phyloP scores from a whole-genome alignment of 2,113 vertebrate species.

The Glareola pratincola region DNA sequence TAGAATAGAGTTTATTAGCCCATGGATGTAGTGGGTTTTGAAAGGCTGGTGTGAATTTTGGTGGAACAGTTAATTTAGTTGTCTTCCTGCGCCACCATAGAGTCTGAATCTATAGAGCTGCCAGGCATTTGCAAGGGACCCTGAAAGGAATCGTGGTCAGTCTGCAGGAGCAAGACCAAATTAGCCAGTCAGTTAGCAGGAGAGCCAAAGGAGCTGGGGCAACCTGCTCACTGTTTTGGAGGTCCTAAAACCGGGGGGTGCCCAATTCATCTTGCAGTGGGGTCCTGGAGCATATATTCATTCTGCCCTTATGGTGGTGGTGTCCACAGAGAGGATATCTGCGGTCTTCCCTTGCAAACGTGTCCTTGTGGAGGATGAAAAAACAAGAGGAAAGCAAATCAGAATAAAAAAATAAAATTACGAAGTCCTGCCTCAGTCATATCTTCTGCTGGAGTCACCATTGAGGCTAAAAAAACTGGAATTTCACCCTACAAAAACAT shows the following conservation, averaged over 20 bases:
- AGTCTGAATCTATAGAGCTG: background rate
- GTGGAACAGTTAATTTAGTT: background rate
- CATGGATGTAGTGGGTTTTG: fast-evolving
- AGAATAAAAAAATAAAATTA: background rate
- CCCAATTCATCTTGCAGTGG: background rate
- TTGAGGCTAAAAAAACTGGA: background rate
- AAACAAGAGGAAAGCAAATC: background rate
- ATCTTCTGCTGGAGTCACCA: background rate
- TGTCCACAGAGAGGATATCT: background rate
- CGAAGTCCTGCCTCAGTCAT: background rate
- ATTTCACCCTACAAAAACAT: background rate
- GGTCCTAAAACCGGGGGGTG: background rate
- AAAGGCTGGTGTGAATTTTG: background rate
- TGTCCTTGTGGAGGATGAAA: background rate
- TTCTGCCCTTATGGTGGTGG: background rate
- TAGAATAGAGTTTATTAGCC: background rate
- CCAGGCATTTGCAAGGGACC: background rate
- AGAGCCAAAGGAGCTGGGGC: background rate
- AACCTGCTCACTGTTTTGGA: background rate
- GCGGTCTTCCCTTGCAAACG: background rate
- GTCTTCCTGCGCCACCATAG: background rate
- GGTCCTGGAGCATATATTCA: background rate
- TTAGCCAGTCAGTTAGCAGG: background rate
- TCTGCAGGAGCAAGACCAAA: background rate
- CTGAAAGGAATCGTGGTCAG: background rate